A percentile compares a stretch with the other conserved stretches of the same genome.
phyloP scores from a whole-genome alignment of 2,888 invertebrate genomes.

The Synergus laeviventris region DNA sequence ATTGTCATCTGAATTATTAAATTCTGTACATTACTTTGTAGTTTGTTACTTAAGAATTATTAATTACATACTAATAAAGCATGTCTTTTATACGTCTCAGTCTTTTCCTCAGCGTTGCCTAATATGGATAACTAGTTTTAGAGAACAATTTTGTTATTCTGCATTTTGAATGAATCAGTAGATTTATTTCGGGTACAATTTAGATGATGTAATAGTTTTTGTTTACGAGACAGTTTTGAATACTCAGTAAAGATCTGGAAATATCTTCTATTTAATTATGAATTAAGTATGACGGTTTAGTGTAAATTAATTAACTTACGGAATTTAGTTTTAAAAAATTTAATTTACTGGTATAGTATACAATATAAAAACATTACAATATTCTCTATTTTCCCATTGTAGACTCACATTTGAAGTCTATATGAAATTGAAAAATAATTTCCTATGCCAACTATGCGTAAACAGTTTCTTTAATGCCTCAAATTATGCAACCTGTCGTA shows the following conservation, averaged over 20 bases:
- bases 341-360: no score
- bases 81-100: conserved; percentile 43
- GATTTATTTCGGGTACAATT: neutral
- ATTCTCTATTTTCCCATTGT: no score
- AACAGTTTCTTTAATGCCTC: neutral
- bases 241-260: no score
- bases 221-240: neutral
- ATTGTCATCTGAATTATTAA: conserved; percentile 40
- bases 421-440: no score
- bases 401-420: no score
- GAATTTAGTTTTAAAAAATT: no score
- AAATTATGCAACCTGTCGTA: neutral
- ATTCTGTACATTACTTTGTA: conserved; percentile 56
- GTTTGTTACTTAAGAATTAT: conserved; percentile 54
- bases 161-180: neutral
- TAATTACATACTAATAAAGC: conserved; percentile 53
- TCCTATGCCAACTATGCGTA: no score
- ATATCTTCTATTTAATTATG: no score
- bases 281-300: neutral
- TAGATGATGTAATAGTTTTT: neutral
- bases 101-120: neutral
- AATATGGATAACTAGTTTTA: neutral
- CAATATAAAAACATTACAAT: no score
- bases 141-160: neutral
- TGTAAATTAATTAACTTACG: no score